Evolutionary conservation across 2,113 vertebrate genomes (phyloP).

Genomic region (Melierax canorus): DNA sequence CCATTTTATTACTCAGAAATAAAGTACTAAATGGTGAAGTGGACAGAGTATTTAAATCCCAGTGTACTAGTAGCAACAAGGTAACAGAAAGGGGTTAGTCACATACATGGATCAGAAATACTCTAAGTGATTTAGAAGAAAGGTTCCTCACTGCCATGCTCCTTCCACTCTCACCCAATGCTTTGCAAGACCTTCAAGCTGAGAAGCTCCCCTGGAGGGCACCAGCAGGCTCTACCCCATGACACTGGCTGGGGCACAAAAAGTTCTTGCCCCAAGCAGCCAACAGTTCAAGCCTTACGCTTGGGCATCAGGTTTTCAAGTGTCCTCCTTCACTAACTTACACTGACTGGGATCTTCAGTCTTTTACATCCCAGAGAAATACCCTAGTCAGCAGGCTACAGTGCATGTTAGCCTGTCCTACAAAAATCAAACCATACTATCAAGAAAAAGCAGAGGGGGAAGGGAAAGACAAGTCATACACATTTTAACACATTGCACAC

Average conservation of each 20-base stretch:
- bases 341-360: background rate
- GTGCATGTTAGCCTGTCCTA: background rate
- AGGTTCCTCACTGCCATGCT: background rate
- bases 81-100: background rate
- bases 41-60: background rate
- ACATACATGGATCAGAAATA: background rate
- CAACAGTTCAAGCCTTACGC: background rate
- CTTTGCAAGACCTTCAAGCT: background rate
- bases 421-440: background rate
- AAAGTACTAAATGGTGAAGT: background rate
- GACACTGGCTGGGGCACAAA: background rate
- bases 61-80: background rate
- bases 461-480: background rate
- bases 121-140: background rate
- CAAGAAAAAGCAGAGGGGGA: background rate
- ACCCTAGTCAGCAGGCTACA: background rate
- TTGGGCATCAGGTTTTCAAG: background rate
- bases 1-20: background rate
- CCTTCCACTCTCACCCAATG: background rate
- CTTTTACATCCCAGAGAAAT: background rate
- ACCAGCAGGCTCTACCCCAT: background rate
- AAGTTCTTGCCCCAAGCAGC: background rate
- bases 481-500: slow-evolving; percentile 30
- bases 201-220: background rate
- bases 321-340: background rate